Conservation (phyloP, 2,888 invertebrate genomes). For the Loripinus fragilis region DNA sequence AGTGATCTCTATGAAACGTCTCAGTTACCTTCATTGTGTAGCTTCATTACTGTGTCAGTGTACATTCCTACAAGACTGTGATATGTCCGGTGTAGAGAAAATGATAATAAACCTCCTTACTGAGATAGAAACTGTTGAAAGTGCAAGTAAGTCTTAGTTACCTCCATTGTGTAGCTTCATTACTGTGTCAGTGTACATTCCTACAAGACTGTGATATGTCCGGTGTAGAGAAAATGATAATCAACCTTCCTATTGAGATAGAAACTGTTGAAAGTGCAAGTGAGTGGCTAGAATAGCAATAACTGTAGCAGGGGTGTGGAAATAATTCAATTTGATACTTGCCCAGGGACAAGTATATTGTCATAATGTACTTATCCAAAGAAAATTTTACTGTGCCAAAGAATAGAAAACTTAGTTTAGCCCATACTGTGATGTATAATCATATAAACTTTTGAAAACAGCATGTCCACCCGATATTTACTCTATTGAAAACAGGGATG, state of each 20-base stretch:
- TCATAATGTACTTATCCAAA: too few relatives aligned
- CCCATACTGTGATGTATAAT: too few relatives aligned
- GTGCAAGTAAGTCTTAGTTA: constrained; percentile 84
- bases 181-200: constrained; percentile 84
- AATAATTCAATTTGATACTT: too few relatives aligned
- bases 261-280: constrained; percentile 79
- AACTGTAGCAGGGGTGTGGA: too few relatives aligned
- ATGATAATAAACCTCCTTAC: constrained; percentile 79
- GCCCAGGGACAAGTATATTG: too few relatives aligned
- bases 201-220: constrained; percentile 64
- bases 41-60: constrained; percentile 85
- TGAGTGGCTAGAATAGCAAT: too few relatives aligned
- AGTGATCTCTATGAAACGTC: constrained; percentile 86
- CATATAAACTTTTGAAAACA: too few relatives aligned
- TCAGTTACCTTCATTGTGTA: constrained; percentile 87
- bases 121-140: constrained; percentile 79
- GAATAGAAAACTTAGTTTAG: too few relatives aligned
- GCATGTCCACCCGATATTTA: too few relatives aligned
- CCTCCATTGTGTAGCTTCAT: constrained; percentile 86
- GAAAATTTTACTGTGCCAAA: too few relatives aligned
- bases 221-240: constrained; percentile 70
- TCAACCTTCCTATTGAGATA: constrained; percentile 80
- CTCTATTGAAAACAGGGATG: too few relatives aligned
- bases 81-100: constrained; percentile 65
- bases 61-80: constrained; percentile 72